These are phyloP conservation scores for Sphecodes monilicornis DNA, from an alignment of 2,888 invertebrate species.

Conservation along the genomic window DNA sequence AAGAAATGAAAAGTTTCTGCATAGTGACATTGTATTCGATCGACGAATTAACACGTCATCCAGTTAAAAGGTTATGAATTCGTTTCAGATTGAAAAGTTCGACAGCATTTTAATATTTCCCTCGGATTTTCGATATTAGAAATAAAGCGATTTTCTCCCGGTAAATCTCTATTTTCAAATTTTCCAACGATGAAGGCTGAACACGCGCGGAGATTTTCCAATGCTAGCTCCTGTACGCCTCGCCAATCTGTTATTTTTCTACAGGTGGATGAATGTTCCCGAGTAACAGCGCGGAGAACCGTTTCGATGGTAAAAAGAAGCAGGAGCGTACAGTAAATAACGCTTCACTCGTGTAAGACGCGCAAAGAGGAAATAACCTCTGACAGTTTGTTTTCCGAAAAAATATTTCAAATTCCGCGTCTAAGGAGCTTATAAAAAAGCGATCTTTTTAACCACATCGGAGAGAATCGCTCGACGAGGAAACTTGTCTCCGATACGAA, in stretches of 20 bases:
- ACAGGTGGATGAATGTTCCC: conserved; percentile 50
- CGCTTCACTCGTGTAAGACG: not conserved
- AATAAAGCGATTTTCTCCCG: conserved; percentile 48
- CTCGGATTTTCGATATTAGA: conserved; percentile 28
- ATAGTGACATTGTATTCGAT: no score
- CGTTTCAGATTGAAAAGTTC: not conserved
- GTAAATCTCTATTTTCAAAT: conserved; percentile 46
- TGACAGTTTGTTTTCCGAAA: conserved; percentile 9
- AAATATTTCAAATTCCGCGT: not conserved
- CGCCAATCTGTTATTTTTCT: conserved; percentile 56
- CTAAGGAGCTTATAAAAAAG: not conserved
- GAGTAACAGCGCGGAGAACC: conserved; percentile 26
- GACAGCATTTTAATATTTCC: not conserved
- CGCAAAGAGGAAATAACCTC: conserved; percentile 29
- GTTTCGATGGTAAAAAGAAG: conserved; percentile 42
- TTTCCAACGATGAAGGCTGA: conserved; percentile 42
- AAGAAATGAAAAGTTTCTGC: no score
- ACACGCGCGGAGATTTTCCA: conserved; percentile 46
- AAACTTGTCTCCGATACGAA: not conserved
- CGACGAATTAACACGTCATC: not conserved
- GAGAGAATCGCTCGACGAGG: not conserved
- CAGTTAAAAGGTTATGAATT: not conserved
- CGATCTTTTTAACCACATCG: not conserved
- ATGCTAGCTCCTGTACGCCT: conserved; percentile 33
- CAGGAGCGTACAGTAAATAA: conserved; percentile 46